Conservation (phyloP, 2,113 vertebrate genomes). For the rat (Rattus norvegicus) region GRCr8 NC_086032.1:104766501-104767000, state of each 20-base stretch:
- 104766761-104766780: not conserved
- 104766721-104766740: not conserved
- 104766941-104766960: not conserved
- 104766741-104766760: constrained; percentile 44
- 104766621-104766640: not conserved
- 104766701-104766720: not conserved
- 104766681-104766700: not conserved
- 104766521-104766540: not conserved
- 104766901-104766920: constrained; percentile 16
- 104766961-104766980: constrained; percentile 40
- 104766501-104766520: not conserved
- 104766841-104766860: constrained; percentile 12
- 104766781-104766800: constrained; percentile 37
- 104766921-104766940: constrained; percentile 17
- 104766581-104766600: not conserved
- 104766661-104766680: constrained; percentile 14
- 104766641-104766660: not conserved
- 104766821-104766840: not conserved
- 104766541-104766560: constrained; percentile 43
- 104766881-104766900: not conserved
- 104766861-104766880: not conserved
- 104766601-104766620: not conserved
- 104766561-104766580: not conserved
- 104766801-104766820: constrained; percentile 46
- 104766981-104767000: not conserved